Percentiles rank a stretch among this genome's conserved stretches.
Evolutionary conservation across 2,888 invertebrate species (phyloP).

Genomic region (Brachypalpus laphriformis): DNA sequence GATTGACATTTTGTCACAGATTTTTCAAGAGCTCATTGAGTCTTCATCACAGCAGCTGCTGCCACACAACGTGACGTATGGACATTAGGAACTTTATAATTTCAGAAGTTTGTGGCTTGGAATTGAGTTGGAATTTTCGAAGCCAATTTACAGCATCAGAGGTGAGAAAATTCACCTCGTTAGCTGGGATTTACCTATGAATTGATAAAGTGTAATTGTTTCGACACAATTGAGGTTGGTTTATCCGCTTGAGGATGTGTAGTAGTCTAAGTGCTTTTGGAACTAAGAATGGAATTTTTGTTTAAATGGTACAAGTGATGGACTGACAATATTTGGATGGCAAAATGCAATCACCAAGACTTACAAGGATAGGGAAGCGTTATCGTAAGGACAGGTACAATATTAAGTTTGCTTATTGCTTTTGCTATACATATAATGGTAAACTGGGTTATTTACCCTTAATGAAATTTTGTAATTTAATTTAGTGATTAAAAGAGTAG

Average conservation of each 20-base stretch:
- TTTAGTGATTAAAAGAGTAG: too few relatives aligned
- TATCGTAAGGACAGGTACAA: too few relatives aligned
- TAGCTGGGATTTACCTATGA: conserved; percentile 24
- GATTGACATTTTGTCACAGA: conserved; percentile 39
- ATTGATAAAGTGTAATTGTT: conserved; percentile 30
- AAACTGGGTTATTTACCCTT: too few relatives aligned
- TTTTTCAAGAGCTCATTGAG: conserved; percentile 1
- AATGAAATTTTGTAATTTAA: too few relatives aligned
- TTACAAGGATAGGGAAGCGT: too few relatives aligned
- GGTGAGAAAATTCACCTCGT: conserved; percentile 36
- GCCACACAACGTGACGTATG: background rate
- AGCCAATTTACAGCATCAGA: conserved; percentile 5
- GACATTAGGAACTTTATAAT: background rate
- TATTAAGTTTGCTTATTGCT: too few relatives aligned
- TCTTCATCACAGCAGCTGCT: background rate
- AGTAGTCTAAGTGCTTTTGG: background rate
- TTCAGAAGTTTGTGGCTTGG: conserved; percentile 4
- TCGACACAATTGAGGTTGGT: background rate
- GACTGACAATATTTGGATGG: too few relatives aligned
- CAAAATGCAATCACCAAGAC: too few relatives aligned
- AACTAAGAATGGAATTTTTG: background rate
- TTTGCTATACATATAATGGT: too few relatives aligned
- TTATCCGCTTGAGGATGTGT: background rate
- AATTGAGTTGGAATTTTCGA: conserved; percentile 22
- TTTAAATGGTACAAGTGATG: background rate